Evolutionary conservation across 2,888 invertebrate genomes (phyloP).

Genomic region (Laspeyria flexula): DNA sequence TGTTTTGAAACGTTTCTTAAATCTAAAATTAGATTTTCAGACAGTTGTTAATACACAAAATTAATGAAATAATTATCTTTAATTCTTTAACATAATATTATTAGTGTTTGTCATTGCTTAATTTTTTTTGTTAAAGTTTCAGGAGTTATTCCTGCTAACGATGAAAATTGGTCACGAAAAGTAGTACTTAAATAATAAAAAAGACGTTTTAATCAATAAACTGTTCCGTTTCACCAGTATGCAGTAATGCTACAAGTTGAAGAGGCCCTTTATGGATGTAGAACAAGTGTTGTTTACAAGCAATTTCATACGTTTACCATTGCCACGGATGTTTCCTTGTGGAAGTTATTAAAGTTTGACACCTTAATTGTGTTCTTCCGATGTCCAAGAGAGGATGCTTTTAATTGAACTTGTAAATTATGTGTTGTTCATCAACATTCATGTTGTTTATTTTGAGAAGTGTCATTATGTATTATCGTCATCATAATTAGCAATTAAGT

Average conservation of each 20-base stretch:
- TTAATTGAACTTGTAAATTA: neutral
- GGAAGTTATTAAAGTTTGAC: conserved; percentile 44
- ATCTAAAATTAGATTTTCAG: no score
- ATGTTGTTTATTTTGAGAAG: neutral
- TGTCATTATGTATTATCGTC: neutral
- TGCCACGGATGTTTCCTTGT: conserved; percentile 23
- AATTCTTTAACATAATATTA: no score
- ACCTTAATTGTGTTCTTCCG: conserved; percentile 38
- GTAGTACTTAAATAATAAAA: neutral
- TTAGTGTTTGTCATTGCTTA: no score
- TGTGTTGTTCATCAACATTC: neutral
- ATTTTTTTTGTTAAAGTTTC: no score
- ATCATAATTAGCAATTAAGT: no score
- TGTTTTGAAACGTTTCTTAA: no score
- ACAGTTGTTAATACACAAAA: no score
- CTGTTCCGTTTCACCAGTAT: neutral
- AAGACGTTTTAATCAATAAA: neutral
- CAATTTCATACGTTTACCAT: conserved; percentile 2
- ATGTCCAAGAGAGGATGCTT: conserved; percentile 9
- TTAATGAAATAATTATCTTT: no score
- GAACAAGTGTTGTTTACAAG: conserved; percentile 1
- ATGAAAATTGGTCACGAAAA: no score
- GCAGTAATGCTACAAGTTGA: neutral
- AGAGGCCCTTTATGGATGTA: neutral
- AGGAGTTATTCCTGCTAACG: no score